Percentiles rank a stretch among this genome's conserved stretches.
Evolutionary conservation across 2,797 vertebrate species (phyloP).

Genomic region (Orientallactaga sibirica): DNA sequence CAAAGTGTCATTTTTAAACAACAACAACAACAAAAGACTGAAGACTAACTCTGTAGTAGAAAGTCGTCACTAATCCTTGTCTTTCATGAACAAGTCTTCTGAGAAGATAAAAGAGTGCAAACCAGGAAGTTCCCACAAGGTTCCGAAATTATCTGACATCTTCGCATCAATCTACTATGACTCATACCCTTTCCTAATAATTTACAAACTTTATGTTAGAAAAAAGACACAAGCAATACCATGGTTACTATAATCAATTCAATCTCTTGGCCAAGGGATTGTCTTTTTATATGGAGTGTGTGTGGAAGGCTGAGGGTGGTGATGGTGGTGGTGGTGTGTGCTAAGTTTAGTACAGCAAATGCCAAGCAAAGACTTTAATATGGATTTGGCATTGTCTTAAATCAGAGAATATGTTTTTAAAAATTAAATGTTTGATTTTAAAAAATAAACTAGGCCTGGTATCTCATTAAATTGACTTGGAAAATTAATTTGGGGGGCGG

Average conservation of each 20-base stretch:
- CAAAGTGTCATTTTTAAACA: constrained; percentile 81
- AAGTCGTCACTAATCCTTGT: constrained; percentile 68
- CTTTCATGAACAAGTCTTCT: constrained; percentile 76
- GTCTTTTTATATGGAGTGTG: constrained; percentile 12
- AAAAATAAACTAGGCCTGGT: not conserved
- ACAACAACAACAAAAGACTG: constrained; percentile 11
- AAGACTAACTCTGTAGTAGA: constrained; percentile 73
- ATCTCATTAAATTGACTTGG: constrained; percentile 17
- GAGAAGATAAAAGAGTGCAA: constrained; percentile 74
- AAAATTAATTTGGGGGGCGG: not conserved
- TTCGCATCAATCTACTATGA: constrained; percentile 57
- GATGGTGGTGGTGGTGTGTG: not conserved
- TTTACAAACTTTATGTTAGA: constrained; percentile 71
- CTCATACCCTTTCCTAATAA: constrained; percentile 64
- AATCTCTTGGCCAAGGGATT: not conserved
- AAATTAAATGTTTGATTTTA: constrained; percentile 49
- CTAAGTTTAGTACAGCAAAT: constrained; percentile 38
- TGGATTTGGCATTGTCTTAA: not conserved
- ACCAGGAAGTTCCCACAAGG: constrained; percentile 76
- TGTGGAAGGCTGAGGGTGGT: not conserved
- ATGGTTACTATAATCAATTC: constrained; percentile 30
- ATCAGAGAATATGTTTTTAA: not conserved
- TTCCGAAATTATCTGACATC: constrained; percentile 65
- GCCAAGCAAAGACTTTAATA: constrained; percentile 3
- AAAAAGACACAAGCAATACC: constrained; percentile 20